These are phyloP conservation scores for Anabacerthia variegaticeps DNA, from an alignment of 2,797 vertebrate species.

Conservation along the genomic window DNA sequence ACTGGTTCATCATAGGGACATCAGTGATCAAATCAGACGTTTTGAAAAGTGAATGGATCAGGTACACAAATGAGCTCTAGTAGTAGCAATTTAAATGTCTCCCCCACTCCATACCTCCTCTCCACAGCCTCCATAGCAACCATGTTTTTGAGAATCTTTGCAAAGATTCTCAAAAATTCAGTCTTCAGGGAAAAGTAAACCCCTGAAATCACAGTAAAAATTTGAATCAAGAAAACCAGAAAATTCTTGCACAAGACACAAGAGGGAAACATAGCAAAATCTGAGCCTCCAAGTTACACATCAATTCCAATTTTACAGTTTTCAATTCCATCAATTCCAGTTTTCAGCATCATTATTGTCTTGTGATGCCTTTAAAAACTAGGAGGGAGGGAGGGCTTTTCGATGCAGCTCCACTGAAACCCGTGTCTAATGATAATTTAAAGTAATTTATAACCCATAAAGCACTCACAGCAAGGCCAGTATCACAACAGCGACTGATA, in stretches of 20 bases:
- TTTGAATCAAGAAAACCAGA: background rate
- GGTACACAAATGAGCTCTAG: background rate
- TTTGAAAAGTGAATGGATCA: background rate
- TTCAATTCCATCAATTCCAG: background rate
- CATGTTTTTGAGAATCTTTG: background rate
- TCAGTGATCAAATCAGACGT: background rate
- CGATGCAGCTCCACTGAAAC: background rate
- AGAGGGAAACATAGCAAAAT: background rate
- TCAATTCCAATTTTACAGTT: constrained; percentile 6
- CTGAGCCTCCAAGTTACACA: background rate
- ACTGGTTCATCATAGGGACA: background rate
- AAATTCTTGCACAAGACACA: background rate
- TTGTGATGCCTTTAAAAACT: constrained; percentile 1
- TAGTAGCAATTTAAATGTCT: background rate
- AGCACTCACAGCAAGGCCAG: background rate
- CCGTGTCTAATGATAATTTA: background rate
- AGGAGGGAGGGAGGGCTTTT: background rate
- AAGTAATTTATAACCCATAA: constrained; percentile 44
- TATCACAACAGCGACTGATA: background rate
- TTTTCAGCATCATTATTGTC: background rate
- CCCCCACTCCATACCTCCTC: background rate
- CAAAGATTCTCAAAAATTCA: constrained; percentile 5
- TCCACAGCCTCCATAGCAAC: constrained; percentile 56
- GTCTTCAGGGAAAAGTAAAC: background rate
- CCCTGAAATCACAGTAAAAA: background rate